Evolutionary conservation across 2,797 vertebrate species (phyloP).

Genomic region (Helostoma temminkii): DNA sequence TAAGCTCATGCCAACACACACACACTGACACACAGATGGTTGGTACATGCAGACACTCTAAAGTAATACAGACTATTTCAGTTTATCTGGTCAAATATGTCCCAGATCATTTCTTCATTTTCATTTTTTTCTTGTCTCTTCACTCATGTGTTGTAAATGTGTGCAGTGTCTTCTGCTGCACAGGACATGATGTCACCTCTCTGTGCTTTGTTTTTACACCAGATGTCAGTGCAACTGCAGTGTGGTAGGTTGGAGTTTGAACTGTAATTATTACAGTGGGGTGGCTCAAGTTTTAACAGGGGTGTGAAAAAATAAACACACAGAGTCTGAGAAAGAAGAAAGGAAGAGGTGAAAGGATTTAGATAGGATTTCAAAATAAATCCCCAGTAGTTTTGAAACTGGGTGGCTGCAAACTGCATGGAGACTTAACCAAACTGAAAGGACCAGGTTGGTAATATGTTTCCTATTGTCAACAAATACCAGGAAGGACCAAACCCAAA

Average conservation of each 20-base stretch:
- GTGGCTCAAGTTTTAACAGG: slow-evolving; percentile 11
- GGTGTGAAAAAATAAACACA: not conserved
- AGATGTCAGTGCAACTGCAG: slow-evolving; percentile 7
- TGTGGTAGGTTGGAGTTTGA: not conserved
- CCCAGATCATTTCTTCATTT: not conserved
- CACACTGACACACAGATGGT: slow-evolving; percentile 42
- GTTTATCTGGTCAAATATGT: slow-evolving; percentile 28
- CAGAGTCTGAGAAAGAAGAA: not conserved
- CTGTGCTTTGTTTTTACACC: slow-evolving; percentile 11
- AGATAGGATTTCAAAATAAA: slow-evolving; percentile 10
- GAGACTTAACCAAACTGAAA: not conserved
- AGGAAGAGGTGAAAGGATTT: not conserved
- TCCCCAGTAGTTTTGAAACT: not conserved
- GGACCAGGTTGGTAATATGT: not conserved
- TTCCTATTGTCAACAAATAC: not conserved
- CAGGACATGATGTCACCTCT: slow-evolving; percentile 57
- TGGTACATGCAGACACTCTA: slow-evolving; percentile 29
- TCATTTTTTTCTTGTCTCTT: not conserved
- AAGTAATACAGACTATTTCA: slow-evolving; percentile 18
- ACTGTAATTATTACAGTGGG: slow-evolving; percentile 15
- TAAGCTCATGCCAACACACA: slow-evolving; percentile 74
- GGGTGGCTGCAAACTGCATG: not conserved
- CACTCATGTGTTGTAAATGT: slow-evolving; percentile 20
- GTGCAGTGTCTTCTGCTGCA: slow-evolving; percentile 12
- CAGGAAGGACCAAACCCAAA: slow-evolving; percentile 8